phyloP scores from a whole-genome alignment of 37 sponge, comb jelly and placozoan species.

The Chondrilla cf. caribensis region DNA sequence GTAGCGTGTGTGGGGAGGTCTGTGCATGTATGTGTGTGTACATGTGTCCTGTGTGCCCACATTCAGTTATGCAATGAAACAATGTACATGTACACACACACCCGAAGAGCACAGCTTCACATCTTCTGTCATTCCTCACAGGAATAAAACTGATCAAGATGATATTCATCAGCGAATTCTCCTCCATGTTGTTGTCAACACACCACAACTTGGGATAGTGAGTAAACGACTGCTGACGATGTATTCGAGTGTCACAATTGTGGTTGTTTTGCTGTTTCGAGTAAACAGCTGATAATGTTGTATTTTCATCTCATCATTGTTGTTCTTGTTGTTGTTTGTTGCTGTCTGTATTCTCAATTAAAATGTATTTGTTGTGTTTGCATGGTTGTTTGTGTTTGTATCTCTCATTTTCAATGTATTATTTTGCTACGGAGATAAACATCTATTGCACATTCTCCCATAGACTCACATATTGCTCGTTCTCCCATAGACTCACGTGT shows the following conservation, averaged over 20 bases:
- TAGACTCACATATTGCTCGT: no score
- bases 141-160: constrained; percentile 45
- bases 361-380: no score
- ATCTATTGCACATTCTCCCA: neutral
- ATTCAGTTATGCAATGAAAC: neutral
- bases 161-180: constrained; percentile 79
- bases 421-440: no score
- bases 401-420: neutral
- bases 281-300: no score
- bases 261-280: no score
- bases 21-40: no score
- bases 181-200: constrained; percentile 65
- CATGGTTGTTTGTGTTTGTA: neutral
- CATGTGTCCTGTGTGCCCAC: neutral
- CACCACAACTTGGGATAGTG: constrained; percentile 26
- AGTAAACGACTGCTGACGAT: neutral
- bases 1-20: no score
- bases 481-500: constrained; percentile 74
- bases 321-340: no score
- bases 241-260: neutral
- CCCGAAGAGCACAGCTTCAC: no score
- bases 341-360: no score
- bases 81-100: neutral
- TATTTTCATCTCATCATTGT: no score
- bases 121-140: no score